A percentile compares a stretch with the other conserved stretches of the same genome.
These are phyloP conservation scores for Microchrysa polita DNA, from an alignment of 2,888 invertebrate species.

Conservation along the genomic window DNA sequence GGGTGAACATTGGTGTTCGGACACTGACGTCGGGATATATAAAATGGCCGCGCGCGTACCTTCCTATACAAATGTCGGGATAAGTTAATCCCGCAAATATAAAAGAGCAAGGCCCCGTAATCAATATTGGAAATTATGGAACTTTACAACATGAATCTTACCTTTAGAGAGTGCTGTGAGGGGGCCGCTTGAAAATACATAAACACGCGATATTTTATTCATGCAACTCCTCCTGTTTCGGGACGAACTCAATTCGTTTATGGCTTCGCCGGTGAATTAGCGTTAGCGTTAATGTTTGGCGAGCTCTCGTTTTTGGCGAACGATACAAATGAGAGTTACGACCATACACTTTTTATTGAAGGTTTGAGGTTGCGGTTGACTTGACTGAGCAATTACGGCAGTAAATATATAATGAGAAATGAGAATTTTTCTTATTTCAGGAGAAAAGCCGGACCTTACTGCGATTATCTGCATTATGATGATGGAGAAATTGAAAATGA, in stretches of 20 bases:
- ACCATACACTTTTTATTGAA: background rate
- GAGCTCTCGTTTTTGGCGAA: background rate
- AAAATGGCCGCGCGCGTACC: too few species aligned
- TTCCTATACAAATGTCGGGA: background rate
- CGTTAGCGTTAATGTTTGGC: background rate
- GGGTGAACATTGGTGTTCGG: background rate
- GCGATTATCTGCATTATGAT: too few species aligned
- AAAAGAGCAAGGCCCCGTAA: slow-evolving; percentile 3
- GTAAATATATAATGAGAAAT: slow-evolving; percentile 13
- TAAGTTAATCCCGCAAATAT: background rate
- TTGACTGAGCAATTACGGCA: slow-evolving; percentile 7
- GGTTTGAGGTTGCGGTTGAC: too few species aligned
- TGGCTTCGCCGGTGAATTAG: slow-evolving; percentile 21
- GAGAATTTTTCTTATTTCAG: background rate
- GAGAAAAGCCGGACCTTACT: too few species aligned
- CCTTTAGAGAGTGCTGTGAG: background rate
- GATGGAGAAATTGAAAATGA: too few species aligned
- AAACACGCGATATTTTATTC: slow-evolving; percentile 34
- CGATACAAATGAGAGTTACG: background rate
- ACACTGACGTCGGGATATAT: background rate
- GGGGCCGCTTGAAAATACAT: slow-evolving; percentile 31
- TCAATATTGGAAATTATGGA: slow-evolving; percentile 32
- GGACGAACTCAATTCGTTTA: background rate
- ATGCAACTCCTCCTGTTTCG: slow-evolving; percentile 2
- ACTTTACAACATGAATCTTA: slow-evolving; percentile 22